Evolutionary conservation across 53 echinoderm and acorn worm species (phyloP).

Genomic region (Arbacia lixula): DNA sequence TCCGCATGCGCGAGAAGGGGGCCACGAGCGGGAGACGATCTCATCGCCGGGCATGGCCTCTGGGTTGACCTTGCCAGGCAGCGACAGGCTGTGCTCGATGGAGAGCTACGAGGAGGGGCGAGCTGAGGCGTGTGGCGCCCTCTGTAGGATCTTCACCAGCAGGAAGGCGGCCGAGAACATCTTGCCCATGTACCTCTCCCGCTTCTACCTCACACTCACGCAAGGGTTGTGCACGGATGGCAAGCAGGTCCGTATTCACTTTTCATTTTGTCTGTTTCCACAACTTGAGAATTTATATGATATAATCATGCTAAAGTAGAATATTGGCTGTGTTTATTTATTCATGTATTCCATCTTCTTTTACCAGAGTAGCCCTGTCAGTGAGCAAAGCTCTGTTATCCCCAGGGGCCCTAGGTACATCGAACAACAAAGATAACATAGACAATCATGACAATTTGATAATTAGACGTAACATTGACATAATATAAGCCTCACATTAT

Average conservation of each 20-base stretch:
- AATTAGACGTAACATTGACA: too few relatives aligned
- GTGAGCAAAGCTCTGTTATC: too few relatives aligned
- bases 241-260: slow-evolving; percentile 22
- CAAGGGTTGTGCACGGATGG: slow-evolving; percentile 66
- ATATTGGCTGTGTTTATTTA: not conserved
- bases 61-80: slow-evolving; percentile 9
- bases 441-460: too few relatives aligned
- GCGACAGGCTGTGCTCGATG: slow-evolving; percentile 65
- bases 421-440: too few relatives aligned
- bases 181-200: slow-evolving; percentile 83
- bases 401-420: too few relatives aligned
- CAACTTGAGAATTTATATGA: not conserved
- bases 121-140: slow-evolving; percentile 93
- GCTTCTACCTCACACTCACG: slow-evolving; percentile 86
- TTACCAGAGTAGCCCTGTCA: not conserved
- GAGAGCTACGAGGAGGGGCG: slow-evolving; percentile 96
- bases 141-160: slow-evolving; percentile 92
- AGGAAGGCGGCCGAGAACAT: slow-evolving; percentile 88
- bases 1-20: slow-evolving; percentile 31
- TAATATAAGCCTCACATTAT: too few relatives aligned
- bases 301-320: not conserved
- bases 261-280: not conserved
- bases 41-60: not conserved
- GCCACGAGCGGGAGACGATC: slow-evolving; percentile 3
- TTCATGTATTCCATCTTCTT: not conserved